Evolutionary conservation across 2,113 vertebrate genomes (phyloP), one percentile per base, ranked within the genome.

Genomic region (Sprattus sprattus): DNA sequence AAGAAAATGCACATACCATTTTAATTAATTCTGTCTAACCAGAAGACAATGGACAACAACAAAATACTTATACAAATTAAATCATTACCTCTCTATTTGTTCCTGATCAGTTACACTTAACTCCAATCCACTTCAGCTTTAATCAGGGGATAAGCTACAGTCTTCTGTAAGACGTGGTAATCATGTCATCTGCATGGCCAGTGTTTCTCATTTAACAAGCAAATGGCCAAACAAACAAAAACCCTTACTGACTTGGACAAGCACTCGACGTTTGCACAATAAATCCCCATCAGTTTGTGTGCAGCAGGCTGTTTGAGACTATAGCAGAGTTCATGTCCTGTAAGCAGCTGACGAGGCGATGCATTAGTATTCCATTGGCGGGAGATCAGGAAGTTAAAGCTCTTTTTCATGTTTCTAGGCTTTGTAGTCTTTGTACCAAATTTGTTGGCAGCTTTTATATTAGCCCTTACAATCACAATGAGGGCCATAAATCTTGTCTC

Each of bases 291-390:
- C 32, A 25, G 22, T 71, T 32, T 71, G 10, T 71, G 11, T 25
- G 2, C 64, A 11, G 32, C 10, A 32, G 64, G 64, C n/a, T 28
- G 64, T 25, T 11, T 7, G 2, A 4, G 64, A 71, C 64, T 71
- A 39, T 39, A 71, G n/a, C 22, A 67, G 25, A 71, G 64, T 71
- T 71, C 64, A 71, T 71, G 64, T 11, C 64, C 64, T 71, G 64
- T 8, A 28, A 10, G 10, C 64, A 71, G 64, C 64, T 25, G n/a
- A 71, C 13, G 64, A 32, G 64, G 64, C 64, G 7, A 71, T 11
- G 64, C 64, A 71, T 71, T 71, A 71, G 64, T 71, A 71, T 71
- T 28, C 64, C 64, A 71, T 71, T 71, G 64, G 64, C 64, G n/a
- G 8, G 25, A 71, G 64, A 71, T 71, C 25, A 71, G 64, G 32